Conservation (phyloP, 2,113 vertebrate genomes). For the Eulemur rufifrons region DNA sequence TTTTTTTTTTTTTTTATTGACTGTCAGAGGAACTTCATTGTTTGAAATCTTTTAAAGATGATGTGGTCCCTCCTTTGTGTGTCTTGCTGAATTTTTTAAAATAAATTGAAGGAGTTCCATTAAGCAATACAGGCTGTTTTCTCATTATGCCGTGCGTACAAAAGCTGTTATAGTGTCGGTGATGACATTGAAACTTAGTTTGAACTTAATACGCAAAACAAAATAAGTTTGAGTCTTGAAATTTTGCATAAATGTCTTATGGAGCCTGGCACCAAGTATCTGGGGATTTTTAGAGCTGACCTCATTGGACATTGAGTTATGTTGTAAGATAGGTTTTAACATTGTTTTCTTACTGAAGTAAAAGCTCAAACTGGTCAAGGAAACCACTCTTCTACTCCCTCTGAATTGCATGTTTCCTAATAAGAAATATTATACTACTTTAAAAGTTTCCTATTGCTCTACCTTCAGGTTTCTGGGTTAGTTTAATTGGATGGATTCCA, state of each 20-base stretch:
- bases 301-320: conserved; percentile 27
- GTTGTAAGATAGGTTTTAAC: conserved; percentile 9
- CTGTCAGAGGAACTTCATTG: neutral
- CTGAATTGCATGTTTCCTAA: conserved; percentile 14
- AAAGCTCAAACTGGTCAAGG: neutral
- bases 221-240: conserved; percentile 56
- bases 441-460: neutral
- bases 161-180: neutral
- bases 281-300: conserved; percentile 34
- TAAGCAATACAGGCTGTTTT: neutral
- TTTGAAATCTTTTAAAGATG: conserved; percentile 15
- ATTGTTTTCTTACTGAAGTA: conserved; percentile 44
- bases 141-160: neutral
- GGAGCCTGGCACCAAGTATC: conserved; percentile 9
- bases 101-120: neutral
- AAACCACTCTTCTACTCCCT: neutral
- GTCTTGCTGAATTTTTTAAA: conserved; percentile 49
- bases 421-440: conserved; percentile 26
- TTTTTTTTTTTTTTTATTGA: neutral
- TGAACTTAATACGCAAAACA: conserved; percentile 18
- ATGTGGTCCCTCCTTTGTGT: neutral
- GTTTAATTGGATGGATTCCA: conserved; percentile 18
- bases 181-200: conserved; percentile 58
- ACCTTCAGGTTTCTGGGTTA: neutral
- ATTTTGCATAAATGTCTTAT: conserved; percentile 33